Evolutionary conservation across 2,113 vertebrate species (phyloP).

Genomic region (Vulpes ferrilata): DNA sequence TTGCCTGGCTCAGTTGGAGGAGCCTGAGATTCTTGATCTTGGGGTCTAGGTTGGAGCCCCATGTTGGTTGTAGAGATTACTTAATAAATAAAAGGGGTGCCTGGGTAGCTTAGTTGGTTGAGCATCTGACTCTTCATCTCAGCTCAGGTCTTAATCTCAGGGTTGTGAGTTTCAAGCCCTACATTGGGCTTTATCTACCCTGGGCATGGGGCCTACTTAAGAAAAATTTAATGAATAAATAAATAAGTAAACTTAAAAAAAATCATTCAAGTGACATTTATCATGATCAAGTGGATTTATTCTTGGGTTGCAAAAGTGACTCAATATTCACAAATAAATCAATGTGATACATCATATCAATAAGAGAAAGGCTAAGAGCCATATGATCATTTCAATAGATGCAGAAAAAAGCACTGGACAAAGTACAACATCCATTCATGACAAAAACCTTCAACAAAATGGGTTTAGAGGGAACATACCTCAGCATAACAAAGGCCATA

Average conservation of each 20-base stretch:
- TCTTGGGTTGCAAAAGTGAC: background rate
- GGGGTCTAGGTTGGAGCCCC: background rate
- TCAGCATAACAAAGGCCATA: no score
- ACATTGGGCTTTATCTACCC: background rate
- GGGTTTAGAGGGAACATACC: no score
- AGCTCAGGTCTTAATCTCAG: background rate
- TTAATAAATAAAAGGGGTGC: background rate
- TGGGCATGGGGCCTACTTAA: background rate
- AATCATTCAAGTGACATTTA: background rate
- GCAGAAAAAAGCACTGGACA: no score
- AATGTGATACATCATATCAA: no score
- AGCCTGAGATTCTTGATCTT: background rate
- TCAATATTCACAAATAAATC: background rate
- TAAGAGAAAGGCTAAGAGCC: no score
- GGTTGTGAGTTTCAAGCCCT: background rate
- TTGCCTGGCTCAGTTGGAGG: background rate
- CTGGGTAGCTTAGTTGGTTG: background rate
- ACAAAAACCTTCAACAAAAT: no score
- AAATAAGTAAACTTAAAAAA: background rate
- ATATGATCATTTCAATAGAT: no score
- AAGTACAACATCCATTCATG: no score
- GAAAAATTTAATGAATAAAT: background rate
- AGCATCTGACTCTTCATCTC: background rate
- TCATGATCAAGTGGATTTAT: background rate
- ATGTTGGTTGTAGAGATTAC: background rate